These are phyloP conservation scores for Coregonus clupeaformis DNA, from an alignment of 2,113 vertebrate species.

Conservation along the genomic window DNA sequence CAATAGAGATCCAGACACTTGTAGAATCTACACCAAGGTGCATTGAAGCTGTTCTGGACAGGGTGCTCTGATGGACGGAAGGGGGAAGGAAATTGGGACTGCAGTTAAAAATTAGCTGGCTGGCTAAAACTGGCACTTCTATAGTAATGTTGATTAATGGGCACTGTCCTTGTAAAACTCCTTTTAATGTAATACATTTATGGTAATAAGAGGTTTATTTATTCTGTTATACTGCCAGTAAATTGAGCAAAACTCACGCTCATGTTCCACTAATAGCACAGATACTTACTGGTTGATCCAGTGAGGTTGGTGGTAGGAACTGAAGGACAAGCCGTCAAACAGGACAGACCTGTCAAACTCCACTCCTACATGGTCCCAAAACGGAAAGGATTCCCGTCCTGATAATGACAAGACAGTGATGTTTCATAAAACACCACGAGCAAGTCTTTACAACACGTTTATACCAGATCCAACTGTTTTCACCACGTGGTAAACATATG, in stretches of 20 bases:
- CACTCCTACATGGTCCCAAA: constrained; percentile 93
- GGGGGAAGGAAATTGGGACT: too few relatives aligned
- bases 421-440: background rate
- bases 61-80: too few relatives aligned
- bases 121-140: too few relatives aligned
- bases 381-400: constrained; percentile 98
- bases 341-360: constrained; percentile 87
- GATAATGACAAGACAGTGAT: constrained; percentile 35
- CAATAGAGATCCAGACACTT: too few relatives aligned
- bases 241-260: background rate
- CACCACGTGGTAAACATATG: background rate
- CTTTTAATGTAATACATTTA: too few relatives aligned
- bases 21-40: too few relatives aligned
- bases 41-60: too few relatives aligned
- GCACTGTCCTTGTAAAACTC: too few relatives aligned
- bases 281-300: constrained; percentile 82
- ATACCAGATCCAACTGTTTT: background rate
- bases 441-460: too few relatives aligned
- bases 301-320: constrained; percentile 79
- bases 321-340: constrained; percentile 88
- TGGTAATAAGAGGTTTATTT: too few relatives aligned
- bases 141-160: too few relatives aligned
- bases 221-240: background rate
- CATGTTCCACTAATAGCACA: background rate
- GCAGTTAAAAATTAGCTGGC: too few relatives aligned